A percentile compares a stretch with the other conserved stretches of the same genome.
phyloP scores from a whole-genome alignment of 92 coral and sea anemone species.

The Siderastrea radians region DNA sequence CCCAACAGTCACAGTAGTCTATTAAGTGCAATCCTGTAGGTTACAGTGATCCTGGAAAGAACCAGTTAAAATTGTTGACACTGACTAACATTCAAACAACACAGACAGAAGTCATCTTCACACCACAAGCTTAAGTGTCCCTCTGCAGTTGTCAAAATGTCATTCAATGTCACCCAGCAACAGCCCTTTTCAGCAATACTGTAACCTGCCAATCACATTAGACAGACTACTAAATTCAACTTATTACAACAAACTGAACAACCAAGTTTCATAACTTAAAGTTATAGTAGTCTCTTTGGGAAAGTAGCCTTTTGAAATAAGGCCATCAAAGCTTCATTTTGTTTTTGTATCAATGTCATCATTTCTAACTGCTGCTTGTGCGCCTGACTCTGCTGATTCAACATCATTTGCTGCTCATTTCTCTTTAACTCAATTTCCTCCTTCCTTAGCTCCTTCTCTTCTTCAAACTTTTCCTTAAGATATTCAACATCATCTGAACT shows the following conservation, averaged over 20 bases:
- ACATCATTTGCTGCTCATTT: slow-evolving; percentile 33
- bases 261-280: background rate
- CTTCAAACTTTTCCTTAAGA: slow-evolving; percentile 37
- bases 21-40: too few species aligned
- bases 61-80: too few species aligned
- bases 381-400: slow-evolving; percentile 41
- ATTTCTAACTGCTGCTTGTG: slow-evolving; percentile 59
- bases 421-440: slow-evolving; percentile 48
- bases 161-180: too few species aligned
- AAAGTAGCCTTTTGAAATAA: slow-evolving; percentile 43
- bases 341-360: slow-evolving; percentile 50
- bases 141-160: too few species aligned
- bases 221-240: background rate
- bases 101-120: too few species aligned
- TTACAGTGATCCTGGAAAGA: too few species aligned
- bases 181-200: too few species aligned
- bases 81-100: too few species aligned
- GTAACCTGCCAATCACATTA: too few species aligned
- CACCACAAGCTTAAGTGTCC: too few species aligned
- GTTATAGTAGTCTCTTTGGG: slow-evolving; percentile 23
- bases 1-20: too few species aligned
- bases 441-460: slow-evolving; percentile 34
- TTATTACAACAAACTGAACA: too few species aligned
- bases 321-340: slow-evolving; percentile 35
- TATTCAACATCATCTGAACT: slow-evolving; percentile 55